Conservation (phyloP, 2,888 invertebrate genomes). For the Maniola hyperantus region DNA sequence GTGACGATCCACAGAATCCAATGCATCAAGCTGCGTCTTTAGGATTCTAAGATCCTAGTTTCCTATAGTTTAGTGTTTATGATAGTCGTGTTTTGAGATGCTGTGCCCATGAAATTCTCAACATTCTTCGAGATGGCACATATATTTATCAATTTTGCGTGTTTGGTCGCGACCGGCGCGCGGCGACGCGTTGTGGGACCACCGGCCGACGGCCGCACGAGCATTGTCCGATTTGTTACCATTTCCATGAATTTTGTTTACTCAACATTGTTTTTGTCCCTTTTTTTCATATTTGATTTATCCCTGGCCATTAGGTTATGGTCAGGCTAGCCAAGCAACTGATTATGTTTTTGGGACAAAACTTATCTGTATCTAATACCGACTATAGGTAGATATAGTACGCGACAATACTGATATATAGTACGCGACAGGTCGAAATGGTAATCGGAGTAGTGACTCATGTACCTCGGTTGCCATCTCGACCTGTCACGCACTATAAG, state of each 20-base stretch:
- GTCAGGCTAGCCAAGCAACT: not conserved
- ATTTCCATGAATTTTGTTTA: constrained; percentile 81
- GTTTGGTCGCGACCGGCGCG: constrained; percentile 28
- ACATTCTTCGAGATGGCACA: not conserved
- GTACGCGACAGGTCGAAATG: too few relatives aligned
- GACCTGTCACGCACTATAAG: too few relatives aligned
- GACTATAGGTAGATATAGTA: not conserved
- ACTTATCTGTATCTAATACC: too few relatives aligned
- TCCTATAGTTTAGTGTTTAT: too few relatives aligned
- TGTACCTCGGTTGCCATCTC: too few relatives aligned
- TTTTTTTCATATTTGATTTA: constrained; percentile 77
- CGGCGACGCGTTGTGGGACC: constrained; percentile 35
- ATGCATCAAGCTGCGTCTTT: too few relatives aligned
- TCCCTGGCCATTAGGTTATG: constrained; percentile 75
- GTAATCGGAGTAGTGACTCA: too few relatives aligned
- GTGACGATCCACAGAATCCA: too few relatives aligned
- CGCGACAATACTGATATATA: not conserved
- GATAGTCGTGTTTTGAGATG: too few relatives aligned
- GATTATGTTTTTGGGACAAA: not conserved
- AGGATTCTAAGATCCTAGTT: not conserved
- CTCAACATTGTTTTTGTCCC: constrained; percentile 64
- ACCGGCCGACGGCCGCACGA: constrained; percentile 69
- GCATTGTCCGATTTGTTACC: constrained; percentile 76
- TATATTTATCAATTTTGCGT: not conserved
- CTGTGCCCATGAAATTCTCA: not conserved